phyloP scores from a whole-genome alignment of 2,113 vertebrate genomes.

The Protobothrops flavoviridis region DNA sequence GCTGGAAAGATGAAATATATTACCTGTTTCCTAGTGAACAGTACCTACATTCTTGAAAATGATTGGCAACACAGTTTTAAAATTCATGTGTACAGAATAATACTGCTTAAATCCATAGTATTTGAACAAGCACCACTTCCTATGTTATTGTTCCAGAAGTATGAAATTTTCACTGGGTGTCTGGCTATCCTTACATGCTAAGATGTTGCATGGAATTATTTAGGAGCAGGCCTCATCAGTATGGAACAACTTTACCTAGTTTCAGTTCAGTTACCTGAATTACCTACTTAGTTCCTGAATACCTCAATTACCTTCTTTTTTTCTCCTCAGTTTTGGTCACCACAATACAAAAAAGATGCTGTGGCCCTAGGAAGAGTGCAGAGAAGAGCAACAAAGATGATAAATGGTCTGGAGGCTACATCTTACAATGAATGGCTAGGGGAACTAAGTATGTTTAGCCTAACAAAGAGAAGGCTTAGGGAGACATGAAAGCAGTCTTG shows the following conservation, averaged over 20 bases:
- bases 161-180: not conserved
- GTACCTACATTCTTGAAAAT: conserved; percentile 66
- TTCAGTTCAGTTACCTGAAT: not conserved
- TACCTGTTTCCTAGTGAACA: conserved; percentile 37
- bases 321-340: not conserved
- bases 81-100: conserved; percentile 69
- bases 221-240: not conserved
- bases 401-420: not conserved
- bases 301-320: not conserved
- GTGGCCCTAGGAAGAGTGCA: not conserved
- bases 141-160: not conserved
- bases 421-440: not conserved
- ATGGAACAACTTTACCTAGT: not conserved
- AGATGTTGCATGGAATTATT: not conserved
- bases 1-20: not conserved
- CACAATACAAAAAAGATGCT: not conserved
- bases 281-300: not conserved
- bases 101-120: conserved; percentile 2
- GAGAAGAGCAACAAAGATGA: not conserved
- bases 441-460: not conserved
- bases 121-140: not conserved
- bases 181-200: not conserved
- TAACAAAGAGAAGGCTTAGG: not conserved
- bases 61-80: conserved; percentile 67
- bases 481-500: not conserved